These are phyloP conservation scores for Cyclargus thomasi DNA, from an alignment of 1,140 invertebrate genomes.

Conservation along the genomic window DNA sequence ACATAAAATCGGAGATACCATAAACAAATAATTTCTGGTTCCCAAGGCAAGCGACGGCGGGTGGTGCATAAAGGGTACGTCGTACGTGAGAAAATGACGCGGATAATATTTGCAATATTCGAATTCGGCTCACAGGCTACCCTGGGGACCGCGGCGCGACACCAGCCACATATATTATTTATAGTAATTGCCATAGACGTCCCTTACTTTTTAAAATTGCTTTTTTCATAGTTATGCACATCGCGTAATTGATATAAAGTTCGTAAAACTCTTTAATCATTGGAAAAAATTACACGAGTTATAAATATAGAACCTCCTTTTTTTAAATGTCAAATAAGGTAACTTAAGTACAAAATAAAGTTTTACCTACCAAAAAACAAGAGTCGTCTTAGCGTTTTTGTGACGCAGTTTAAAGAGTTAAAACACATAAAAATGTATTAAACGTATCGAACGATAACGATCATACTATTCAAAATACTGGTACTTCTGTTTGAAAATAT, in stretches of 20 bases:
- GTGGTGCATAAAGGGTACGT: constrained; percentile 32
- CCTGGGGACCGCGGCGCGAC: constrained; percentile 25
- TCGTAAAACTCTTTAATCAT: neutral
- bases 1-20: constrained; percentile 13
- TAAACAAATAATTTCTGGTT: constrained; percentile 22
- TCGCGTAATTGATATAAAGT: constrained; percentile 18
- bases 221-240: constrained; percentile 3
- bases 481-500: too few relatives aligned
- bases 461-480: too few relatives aligned
- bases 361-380: too few relatives aligned
- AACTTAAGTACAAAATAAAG: too few relatives aligned
- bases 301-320: too few relatives aligned
- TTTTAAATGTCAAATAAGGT: too few relatives aligned
- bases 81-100: constrained; percentile 50
- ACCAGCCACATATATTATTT: constrained; percentile 52
- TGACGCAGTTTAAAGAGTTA: too few relatives aligned
- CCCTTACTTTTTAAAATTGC: constrained; percentile 27
- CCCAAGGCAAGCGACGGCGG: constrained; percentile 28
- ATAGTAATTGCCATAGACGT: constrained; percentile 42
- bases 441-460: too few relatives aligned
- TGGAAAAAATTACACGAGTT: too few relatives aligned
- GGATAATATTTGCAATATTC: constrained; percentile 54
- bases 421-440: too few relatives aligned
- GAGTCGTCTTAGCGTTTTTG: too few relatives aligned
- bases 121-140: constrained; percentile 21